Conservation (phyloP, 2,888 invertebrate species). For the Conops quadrifasciatus region DNA sequence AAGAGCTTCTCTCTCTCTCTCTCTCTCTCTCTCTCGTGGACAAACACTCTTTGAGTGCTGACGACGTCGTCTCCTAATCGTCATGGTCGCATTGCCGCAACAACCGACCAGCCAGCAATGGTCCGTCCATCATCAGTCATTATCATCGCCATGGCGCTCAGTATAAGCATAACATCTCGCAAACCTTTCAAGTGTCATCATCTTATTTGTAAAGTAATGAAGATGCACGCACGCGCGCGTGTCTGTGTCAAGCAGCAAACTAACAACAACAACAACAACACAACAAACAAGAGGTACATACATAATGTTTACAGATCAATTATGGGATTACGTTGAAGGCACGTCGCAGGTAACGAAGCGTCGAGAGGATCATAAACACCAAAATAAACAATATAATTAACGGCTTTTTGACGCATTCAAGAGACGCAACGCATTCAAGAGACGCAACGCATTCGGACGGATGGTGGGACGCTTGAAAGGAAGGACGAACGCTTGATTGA, state of each 20-base stretch:
- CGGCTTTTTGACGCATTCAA: slow-evolving; percentile 52
- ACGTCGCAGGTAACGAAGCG: slow-evolving; percentile 18
- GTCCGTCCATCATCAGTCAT: too few relatives aligned
- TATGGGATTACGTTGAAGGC: slow-evolving; percentile 16
- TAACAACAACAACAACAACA: slow-evolving; percentile 6
- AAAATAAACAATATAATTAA: slow-evolving; percentile 49
- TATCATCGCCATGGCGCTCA: too few relatives aligned
- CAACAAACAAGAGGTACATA: background rate
- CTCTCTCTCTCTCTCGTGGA: background rate
- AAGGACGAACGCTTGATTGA: background rate
- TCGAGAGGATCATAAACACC: slow-evolving; percentile 38
- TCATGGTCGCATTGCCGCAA: too few relatives aligned
- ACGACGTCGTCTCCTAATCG: too few relatives aligned
- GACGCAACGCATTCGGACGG: background rate
- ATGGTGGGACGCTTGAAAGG: background rate
- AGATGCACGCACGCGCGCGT: background rate
- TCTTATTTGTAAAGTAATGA: slow-evolving; percentile 19
- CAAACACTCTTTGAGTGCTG: too few relatives aligned
- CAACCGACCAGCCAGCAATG: background rate
- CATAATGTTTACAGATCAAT: slow-evolving; percentile 23
- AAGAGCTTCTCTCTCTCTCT: background rate
- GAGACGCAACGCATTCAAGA: background rate
- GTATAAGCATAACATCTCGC: background rate
- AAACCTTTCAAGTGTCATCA: slow-evolving; percentile 31
- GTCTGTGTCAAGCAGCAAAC: background rate